phyloP scores from a whole-genome alignment of 2,888 invertebrate species.

The Rhodophaea formosa region DNA sequence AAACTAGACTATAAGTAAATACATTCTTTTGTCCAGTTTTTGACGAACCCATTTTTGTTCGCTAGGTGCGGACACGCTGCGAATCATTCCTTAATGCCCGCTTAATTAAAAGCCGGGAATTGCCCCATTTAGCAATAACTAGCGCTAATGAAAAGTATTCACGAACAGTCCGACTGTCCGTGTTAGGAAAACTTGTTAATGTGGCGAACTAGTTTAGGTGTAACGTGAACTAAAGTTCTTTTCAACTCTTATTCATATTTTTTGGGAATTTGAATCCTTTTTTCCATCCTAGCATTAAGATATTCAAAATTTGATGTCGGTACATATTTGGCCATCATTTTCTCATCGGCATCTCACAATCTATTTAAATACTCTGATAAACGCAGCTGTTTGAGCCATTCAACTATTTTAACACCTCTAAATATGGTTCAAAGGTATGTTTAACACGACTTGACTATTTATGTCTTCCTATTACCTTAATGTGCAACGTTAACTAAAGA shows the following conservation, averaged over 20 bases:
- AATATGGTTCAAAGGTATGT: slow-evolving; percentile 29
- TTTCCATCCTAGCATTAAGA: too few species aligned
- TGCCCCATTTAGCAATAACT: slow-evolving; percentile 16
- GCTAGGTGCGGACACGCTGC: slow-evolving; percentile 50
- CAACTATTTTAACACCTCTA: slow-evolving; percentile 25
- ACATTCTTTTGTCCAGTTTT: too few species aligned
- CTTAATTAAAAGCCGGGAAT: slow-evolving; percentile 42
- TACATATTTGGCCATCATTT: not conserved
- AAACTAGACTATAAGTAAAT: too few species aligned
- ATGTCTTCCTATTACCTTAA: slow-evolving; percentile 45
- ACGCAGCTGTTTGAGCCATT: not conserved
- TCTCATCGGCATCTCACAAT: not conserved
- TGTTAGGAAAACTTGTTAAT: not conserved
- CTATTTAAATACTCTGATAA: not conserved
- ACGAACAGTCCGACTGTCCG: not conserved
- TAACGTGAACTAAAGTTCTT: too few species aligned
- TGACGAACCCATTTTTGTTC: slow-evolving; percentile 48
- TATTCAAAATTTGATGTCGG: too few species aligned
- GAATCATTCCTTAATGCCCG: slow-evolving; percentile 51
- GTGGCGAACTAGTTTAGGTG: not conserved
- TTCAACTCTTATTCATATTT: too few species aligned
- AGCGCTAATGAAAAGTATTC: slow-evolving; percentile 9
- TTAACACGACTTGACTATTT: slow-evolving; percentile 35
- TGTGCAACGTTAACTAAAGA: slow-evolving; percentile 42
- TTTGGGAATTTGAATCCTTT: too few species aligned